Conservation (phyloP, 2,888 invertebrate genomes). For the Lasioglossum marginatum region DNA sequence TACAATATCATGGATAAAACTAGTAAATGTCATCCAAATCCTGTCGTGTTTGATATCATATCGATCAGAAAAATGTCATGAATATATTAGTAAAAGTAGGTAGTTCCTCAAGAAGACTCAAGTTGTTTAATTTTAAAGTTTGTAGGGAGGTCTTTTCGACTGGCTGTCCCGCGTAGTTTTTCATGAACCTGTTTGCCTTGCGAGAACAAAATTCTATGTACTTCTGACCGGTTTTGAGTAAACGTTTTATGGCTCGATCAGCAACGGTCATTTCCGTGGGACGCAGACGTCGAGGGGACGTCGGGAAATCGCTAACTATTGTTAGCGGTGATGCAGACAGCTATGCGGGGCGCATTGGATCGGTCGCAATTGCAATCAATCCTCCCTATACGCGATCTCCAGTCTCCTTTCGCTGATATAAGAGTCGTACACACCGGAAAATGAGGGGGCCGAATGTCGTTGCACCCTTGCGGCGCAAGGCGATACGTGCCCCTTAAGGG, state of each 20-base stretch:
- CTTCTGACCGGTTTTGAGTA: neutral
- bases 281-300: slow-evolving; percentile 30
- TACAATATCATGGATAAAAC: no score
- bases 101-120: no score
- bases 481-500: slow-evolving; percentile 28
- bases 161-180: neutral
- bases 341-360: slow-evolving; percentile 40
- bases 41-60: no score
- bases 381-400: slow-evolving; percentile 23
- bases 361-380: slow-evolving; percentile 57
- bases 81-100: no score
- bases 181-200: neutral
- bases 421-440: slow-evolving; percentile 41
- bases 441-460: slow-evolving; percentile 47
- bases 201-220: neutral
- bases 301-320: slow-evolving; percentile 69
- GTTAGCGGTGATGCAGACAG: slow-evolving; percentile 31
- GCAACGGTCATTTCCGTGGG: neutral
- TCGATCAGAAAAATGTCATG: no score
- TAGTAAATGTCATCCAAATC: no score
- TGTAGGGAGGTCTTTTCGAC: no score
- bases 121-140: no score
- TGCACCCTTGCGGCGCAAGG: slow-evolving; percentile 29
- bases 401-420: slow-evolving; percentile 37
- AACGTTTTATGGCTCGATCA: neutral